phyloP scores from a whole-genome alignment of 1,140 invertebrate genomes.

The Megathymus violae region DNA sequence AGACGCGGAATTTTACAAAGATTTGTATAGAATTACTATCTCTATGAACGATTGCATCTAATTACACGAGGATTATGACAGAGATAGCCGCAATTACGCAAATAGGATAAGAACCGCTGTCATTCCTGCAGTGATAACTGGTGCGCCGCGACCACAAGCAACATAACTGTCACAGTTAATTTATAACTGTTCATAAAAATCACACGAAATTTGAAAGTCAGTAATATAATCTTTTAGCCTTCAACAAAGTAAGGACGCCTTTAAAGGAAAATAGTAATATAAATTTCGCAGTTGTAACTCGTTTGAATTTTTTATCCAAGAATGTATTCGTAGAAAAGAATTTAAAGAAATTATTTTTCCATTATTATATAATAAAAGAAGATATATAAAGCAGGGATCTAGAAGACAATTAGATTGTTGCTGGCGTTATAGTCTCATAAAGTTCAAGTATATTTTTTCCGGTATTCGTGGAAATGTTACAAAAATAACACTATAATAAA shows the following conservation, averaged over 20 bases:
- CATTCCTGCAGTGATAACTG: conserved; percentile 41
- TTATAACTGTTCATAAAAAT: conserved; percentile 35
- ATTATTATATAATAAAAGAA: conserved; percentile 11
- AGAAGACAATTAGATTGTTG: not conserved
- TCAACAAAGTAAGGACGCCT: conserved; percentile 20
- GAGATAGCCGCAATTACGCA: conserved; percentile 50
- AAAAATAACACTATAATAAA: conserved; percentile 31
- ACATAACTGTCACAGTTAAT: conserved; percentile 31
- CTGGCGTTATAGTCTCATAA: not conserved
- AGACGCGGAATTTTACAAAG: conserved; percentile 2
- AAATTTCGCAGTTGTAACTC: conserved; percentile 7
- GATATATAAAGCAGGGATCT: not conserved
- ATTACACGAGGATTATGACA: conserved; percentile 50
- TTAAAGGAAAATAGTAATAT: conserved; percentile 16
- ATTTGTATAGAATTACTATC: conserved; percentile 32
- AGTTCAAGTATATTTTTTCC: too few species aligned
- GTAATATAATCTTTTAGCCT: conserved; percentile 21
- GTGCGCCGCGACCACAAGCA: conserved; percentile 13
- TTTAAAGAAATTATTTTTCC: conserved; percentile 9
- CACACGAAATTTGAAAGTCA: conserved; percentile 6
- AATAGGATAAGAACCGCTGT: conserved; percentile 37
- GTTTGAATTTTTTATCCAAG: conserved; percentile 14
- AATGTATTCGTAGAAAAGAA: conserved; percentile 29
- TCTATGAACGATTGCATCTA: conserved; percentile 44
- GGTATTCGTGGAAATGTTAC: too few species aligned